A percentile compares a stretch with the other conserved stretches of the same genome.
Evolutionary conservation across 2,797 vertebrate genomes (phyloP).

Genomic region (Lepilemur septentrionalis): DNA sequence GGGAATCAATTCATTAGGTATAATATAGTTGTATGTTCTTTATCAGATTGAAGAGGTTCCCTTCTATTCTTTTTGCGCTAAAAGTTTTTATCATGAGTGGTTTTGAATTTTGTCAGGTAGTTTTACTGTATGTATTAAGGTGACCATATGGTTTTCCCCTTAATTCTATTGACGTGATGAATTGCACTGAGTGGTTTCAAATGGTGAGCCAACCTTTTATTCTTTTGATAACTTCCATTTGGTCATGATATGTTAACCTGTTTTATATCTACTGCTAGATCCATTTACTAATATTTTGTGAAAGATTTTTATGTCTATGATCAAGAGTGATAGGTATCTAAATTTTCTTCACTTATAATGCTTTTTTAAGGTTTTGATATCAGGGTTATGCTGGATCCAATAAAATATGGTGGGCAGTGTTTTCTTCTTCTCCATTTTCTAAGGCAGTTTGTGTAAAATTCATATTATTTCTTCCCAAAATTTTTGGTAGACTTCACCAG

Average conservation of each 20-base stretch:
- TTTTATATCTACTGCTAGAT: not conserved
- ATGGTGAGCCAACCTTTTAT: not conserved
- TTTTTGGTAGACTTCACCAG: not conserved
- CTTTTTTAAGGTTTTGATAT: not conserved
- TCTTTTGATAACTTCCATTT: not conserved
- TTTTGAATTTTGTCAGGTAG: not conserved
- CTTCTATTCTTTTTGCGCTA: not conserved
- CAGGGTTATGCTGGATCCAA: not conserved
- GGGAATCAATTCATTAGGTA: not conserved
- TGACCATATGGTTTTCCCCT: not conserved
- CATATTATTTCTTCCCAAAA: not conserved
- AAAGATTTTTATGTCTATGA: not conserved
- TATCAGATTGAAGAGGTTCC: not conserved
- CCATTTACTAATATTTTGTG: not conserved
- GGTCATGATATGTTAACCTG: not conserved
- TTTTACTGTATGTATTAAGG: not conserved
- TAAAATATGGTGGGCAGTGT: not conserved
- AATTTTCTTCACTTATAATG: not conserved
- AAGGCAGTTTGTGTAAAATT: not conserved
- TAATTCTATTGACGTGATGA: not conserved
- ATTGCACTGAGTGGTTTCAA: not conserved
- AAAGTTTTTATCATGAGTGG: not conserved
- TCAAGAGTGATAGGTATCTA: not conserved
- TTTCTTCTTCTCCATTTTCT: not conserved
- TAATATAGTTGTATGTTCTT: not conserved